Evolutionary conservation across 2,888 invertebrate genomes (phyloP).

Genomic region (Germaria angustata): DNA sequence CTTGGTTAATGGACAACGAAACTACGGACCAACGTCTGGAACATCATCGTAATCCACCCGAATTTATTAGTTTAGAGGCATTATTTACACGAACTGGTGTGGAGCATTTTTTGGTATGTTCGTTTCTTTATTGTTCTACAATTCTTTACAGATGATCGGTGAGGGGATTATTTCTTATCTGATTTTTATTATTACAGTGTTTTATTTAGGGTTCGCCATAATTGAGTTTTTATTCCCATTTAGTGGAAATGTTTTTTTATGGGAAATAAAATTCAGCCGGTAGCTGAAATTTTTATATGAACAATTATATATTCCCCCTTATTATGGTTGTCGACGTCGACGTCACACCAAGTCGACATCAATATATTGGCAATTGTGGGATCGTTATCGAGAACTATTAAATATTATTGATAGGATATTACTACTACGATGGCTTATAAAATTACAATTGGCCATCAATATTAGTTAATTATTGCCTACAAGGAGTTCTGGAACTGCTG

Average conservation of each 20-base stretch:
- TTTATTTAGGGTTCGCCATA: slow-evolving; percentile 10
- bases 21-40: slow-evolving; percentile 88
- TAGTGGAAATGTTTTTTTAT: background rate
- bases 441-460: no score
- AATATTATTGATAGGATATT: no score
- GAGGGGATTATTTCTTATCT: background rate
- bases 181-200: background rate
- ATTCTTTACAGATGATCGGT: background rate
- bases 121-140: background rate
- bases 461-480: no score
- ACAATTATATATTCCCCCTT: no score
- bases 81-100: slow-evolving; percentile 89
- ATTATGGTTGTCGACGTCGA: no score
- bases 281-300: no score
- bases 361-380: no score
- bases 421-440: no score
- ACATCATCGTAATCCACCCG: slow-evolving; percentile 89
- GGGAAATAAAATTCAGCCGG: no score
- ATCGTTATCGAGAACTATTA: no score
- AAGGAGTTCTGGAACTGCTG: no score
- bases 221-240: background rate
- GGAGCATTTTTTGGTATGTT: slow-evolving; percentile 90
- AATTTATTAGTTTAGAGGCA: slow-evolving; percentile 85
- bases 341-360: no score
- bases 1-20: slow-evolving; percentile 90